Base-by-base conservation (phyloP, 2,113 vertebrate genomes). In the Rhea pennata region DNA sequence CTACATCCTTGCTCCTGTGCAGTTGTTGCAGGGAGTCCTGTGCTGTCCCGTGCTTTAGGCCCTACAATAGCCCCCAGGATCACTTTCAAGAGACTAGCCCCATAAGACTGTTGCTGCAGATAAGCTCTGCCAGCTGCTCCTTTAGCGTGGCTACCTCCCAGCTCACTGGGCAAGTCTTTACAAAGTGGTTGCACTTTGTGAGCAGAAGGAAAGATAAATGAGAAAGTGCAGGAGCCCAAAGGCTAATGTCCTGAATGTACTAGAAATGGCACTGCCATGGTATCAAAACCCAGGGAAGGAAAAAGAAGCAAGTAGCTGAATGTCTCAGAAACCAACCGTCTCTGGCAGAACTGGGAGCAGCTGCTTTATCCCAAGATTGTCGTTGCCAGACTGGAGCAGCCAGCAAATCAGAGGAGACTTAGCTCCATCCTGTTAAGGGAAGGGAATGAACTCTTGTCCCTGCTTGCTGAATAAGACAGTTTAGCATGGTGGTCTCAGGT, bases 221-320 rank as follows among this genome's bases (percentile, higher is more conserved):
- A 56, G 81, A 46, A 58, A 4, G 26, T 4, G 2, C 0, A 2
- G 48, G 46, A 24, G 51, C 61, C 26, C 0, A 0, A 4, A 24
- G 17, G 23, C 21, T 26, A 31, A 19, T 59, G 56, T 8, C 16
- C 20, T 51, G 1, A 5, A 2, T 22, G 6, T 53, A 17, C 33
- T 42, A 74, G 51, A 14, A 26, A 6, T 2, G 46, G 71, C 46
- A 8, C 65, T 31, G 61, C 36, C 1, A 4, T 2, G 7, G 33
- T 24, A 5, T 10, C 31, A 54, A 0, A 6, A 9, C 31, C 36
- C 6, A 1, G 71, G 39, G 4, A 0, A 1, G 3, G 2, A 14
- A 20, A 9, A 29, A 17, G 17, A 5, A n/a, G 21, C 0, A 0
- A 46, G 14, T 75, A 42, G 16, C 48, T 24, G n/a, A 0, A 0